Evolutionary conservation across 2,797 vertebrate genomes (phyloP).

Genomic region (Etheostoma perlongum): DNA sequence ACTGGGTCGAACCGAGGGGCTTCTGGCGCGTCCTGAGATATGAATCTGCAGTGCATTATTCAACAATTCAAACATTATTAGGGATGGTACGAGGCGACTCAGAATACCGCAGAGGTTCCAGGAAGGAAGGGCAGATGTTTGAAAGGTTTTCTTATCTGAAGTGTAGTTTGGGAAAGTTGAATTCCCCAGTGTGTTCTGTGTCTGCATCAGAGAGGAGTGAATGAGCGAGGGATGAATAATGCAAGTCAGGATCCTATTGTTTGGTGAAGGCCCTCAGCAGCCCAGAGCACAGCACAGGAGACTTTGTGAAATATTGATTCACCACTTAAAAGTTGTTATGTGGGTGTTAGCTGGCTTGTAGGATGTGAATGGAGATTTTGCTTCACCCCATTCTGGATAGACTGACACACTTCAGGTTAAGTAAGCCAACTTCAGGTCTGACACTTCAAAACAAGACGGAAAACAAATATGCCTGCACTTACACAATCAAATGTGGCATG

Average conservation of each 20-base stretch:
- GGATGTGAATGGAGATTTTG: conserved; percentile 25
- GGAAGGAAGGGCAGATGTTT: conserved; percentile 43
- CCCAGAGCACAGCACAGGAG: conserved; percentile 39
- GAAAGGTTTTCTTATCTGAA: conserved; percentile 61
- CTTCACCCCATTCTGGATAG: background rate
- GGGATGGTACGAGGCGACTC: conserved; percentile 20
- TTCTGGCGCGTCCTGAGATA: conserved; percentile 9
- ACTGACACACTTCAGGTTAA: background rate
- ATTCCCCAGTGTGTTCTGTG: conserved; percentile 45
- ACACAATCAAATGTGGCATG: background rate
- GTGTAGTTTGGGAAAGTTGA: conserved; percentile 67
- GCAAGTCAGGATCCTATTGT: conserved; percentile 78
- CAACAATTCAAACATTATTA: conserved; percentile 55
- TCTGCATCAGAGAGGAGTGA: conserved; percentile 57
- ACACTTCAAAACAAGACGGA: background rate
- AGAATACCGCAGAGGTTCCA: conserved; percentile 37
- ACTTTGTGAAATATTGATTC: conserved; percentile 81
- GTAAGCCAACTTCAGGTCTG: background rate
- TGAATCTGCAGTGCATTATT: conserved; percentile 66
- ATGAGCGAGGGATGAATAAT: conserved; percentile 80
- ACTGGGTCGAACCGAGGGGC: background rate
- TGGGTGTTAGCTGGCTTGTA: conserved; percentile 44
- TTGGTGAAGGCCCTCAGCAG: conserved; percentile 54
- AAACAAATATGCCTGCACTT: background rate
- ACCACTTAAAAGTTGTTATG: conserved; percentile 73